A percentile compares a stretch with the other conserved stretches of the same genome.
These are phyloP conservation scores for Calameuta idolon DNA, from an alignment of 2,888 invertebrate species.

Conservation along the genomic window DNA sequence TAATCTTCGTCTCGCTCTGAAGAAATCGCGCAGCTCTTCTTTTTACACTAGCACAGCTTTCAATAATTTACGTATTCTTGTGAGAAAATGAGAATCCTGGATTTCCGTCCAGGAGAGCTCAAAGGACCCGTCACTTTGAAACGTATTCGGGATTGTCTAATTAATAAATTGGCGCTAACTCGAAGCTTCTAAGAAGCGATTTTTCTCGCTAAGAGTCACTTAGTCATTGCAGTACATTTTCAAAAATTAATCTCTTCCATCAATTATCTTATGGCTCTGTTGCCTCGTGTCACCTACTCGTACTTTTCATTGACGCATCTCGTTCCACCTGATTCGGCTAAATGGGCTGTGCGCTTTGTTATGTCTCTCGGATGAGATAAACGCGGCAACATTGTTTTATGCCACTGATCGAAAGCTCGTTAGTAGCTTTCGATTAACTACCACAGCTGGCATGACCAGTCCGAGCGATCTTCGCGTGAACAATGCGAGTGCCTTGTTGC, in stretches of 20 bases:
- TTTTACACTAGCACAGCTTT: neutral
- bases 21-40: neutral
- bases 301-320: neutral
- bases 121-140: neutral
- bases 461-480: neutral
- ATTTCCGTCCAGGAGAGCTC: neutral
- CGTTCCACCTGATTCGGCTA: neutral
- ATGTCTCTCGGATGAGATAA: neutral
- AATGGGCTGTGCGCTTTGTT: neutral
- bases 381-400: neutral
- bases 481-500: neutral
- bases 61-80: neutral
- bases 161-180: neutral
- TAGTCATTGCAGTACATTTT: neutral
- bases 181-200: neutral
- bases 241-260: neutral
- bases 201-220: neutral
- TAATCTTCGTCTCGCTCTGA: neutral
- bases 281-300: neutral
- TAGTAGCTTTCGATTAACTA: neutral
- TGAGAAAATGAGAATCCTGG: neutral
- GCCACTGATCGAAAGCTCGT: neutral
- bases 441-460: neutral
- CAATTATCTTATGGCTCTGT: neutral
- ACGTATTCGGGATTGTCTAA: neutral